Base-by-base conservation (phyloP, 2,888 invertebrate genomes). In the Hypomecis punctinalis region DNA sequence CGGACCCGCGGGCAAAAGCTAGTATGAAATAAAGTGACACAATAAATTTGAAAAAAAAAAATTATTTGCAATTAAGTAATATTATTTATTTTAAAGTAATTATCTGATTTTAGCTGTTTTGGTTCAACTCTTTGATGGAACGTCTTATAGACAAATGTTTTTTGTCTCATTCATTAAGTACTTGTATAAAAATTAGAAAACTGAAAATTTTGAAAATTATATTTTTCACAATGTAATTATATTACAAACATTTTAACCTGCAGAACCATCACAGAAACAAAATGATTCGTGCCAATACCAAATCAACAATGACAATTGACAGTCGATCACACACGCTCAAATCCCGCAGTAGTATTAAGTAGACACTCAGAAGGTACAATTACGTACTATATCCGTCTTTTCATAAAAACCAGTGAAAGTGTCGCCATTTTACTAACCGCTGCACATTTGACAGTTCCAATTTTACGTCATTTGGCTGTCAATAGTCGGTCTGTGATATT, bases 371-470 rank as follows among this genome's bases (percentile, higher is more conserved):
- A 61, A 61, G 51, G 54, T 49, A 63, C 54, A 48, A 43, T 48
- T 56, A 56, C 48, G 5, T 43, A 42, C 36, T 55, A 48, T 58
- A 71, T 63, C 62, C 49, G 43, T 63, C 47, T 49, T 63, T 71
- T 62, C 54, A 67, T n/a, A 8, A 48, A n/a, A 33, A 63, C 56
- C 53, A 54, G 64, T 60, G 59, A 59, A 68, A 70, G 63, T 69
- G 66, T 63, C 51, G 6, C 53, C 11, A 53, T 52, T 62, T 60
- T 48, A 57, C 60, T 46, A 40, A 55, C 40, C n/a, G 40, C 66
- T 70, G 65, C 69, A 68, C 68, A 58, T 72, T 66, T 70, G 70
- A 70, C 72, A 68, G 70, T 70, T 70, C 39, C 58, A 64, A 72
- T 70, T 72, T 72, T 54, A 69, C 57, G 66, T 53, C 45, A 43